Base-by-base conservation (phyloP, 1,140 invertebrate species). In the Drosophila obscura region DNA sequence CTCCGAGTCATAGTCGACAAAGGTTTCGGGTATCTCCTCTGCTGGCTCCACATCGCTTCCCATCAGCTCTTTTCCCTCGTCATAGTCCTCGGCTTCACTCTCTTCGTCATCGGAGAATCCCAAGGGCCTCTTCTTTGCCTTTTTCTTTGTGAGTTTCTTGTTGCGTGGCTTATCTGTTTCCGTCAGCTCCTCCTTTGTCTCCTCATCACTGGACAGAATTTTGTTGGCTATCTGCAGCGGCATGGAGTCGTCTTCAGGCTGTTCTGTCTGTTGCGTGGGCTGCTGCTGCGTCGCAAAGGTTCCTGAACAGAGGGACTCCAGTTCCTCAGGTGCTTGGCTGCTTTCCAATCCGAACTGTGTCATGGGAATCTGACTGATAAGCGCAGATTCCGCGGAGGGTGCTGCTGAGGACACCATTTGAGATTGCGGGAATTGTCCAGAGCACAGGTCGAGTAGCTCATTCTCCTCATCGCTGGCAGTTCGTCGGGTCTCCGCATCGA, bases 1-100 rank as follows among this genome's bases (percentile, higher is more conserved):
- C 77, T 96, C 95, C 0, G 95, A 96, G 91, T 96, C 95, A 73
- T 95, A 95, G 65, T 94, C 93, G 2, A 95, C 82, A 72, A 93
- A 93, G 41, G 93, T 91, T 51, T 93, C 92, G 0, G 91, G 90
- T 5, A 92, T 73, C 65, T 94, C 91, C 15, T 91, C 79, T 2
- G 84, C 72, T 35, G 92, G 88, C 8, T 92, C 85, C 31, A 92
- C 85, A 4, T 82, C 75, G 5, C 85, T 80, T 64, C 8, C 11
- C 11, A 39, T 11, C 11, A 3, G 35, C 35, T 39, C 4, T 11
- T 5, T 11, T 4, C 67, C 28, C 74, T 73, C 66, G n/a, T 78
- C 64, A 35, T 4, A 13, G 11, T 77, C 66, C 4, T 61, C 74
- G 0, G 11, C 77, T 24, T 93, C 72, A 62, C 91, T 63, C 61